Percentiles rank a stretch among this genome's conserved stretches.
These are phyloP conservation scores for Belonocnema kinseyi DNA, from an alignment of 1,140 invertebrate species.

Conservation along the genomic window DNA sequence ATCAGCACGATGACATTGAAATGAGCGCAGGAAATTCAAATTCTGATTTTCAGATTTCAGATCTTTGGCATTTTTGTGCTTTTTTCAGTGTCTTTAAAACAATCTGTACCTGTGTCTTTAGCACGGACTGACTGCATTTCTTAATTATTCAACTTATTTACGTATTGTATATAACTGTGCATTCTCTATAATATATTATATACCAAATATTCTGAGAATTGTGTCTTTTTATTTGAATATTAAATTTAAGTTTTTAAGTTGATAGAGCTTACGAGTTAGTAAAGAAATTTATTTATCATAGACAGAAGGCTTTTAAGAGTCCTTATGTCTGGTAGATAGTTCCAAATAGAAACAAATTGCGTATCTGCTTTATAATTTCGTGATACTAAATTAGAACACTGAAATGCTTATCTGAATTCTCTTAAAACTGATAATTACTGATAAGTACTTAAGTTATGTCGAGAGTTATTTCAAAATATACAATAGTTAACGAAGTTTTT, in stretches of 20 bases:
- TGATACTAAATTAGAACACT: too few species aligned
- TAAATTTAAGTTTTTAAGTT: neutral
- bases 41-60: neutral
- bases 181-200: constrained; percentile 32
- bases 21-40: neutral
- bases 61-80: neutral
- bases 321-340: too few species aligned
- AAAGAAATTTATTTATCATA: too few species aligned
- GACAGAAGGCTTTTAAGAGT: too few species aligned
- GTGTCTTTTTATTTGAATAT: neutral
- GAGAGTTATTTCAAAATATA: too few species aligned
- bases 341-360: too few species aligned
- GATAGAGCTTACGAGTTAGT: too few species aligned
- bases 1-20: neutral
- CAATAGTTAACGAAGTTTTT: too few species aligned
- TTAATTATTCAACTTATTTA: constrained; percentile 3
- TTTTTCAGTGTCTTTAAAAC: neutral
- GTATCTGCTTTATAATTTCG: too few species aligned
- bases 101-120: constrained; percentile 21
- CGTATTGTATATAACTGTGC: constrained; percentile 22
- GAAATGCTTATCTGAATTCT: too few species aligned
- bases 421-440: too few species aligned
- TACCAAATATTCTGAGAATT: constrained; percentile 26
- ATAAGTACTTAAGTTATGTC: too few species aligned
- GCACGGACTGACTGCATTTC: constrained; percentile 23